These are phyloP conservation scores for Danionella dracula DNA, from an alignment of 2,797 vertebrate species.

Conservation along the genomic window DNA sequence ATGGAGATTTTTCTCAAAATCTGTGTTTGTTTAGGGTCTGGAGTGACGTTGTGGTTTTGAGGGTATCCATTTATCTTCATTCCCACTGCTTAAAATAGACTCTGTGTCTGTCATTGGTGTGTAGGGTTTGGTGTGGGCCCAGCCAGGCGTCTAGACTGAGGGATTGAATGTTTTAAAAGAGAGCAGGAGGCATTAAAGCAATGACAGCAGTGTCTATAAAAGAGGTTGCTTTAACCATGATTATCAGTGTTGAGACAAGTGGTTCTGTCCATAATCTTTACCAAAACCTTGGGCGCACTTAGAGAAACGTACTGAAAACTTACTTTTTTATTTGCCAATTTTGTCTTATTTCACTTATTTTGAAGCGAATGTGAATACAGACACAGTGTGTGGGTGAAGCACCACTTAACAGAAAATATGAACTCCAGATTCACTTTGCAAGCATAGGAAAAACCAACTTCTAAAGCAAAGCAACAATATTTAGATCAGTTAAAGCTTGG, in stretches of 20 bases:
- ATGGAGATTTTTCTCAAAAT: constrained; percentile 1
- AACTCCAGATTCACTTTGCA: no score
- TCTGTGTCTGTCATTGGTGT: constrained; percentile 12
- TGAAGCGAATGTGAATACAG: no score
- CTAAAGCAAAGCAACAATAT: no score
- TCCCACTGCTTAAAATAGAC: constrained; percentile 13
- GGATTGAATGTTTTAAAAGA: constrained; percentile 35
- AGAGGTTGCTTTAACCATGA: constrained; percentile 15
- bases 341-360: no score
- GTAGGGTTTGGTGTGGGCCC: constrained; percentile 31
- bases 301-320: background rate
- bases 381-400: no score
- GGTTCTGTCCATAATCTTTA: constrained; percentile 4
- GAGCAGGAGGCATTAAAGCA: constrained; percentile 26
- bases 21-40: constrained; percentile 3
- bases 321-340: no score
- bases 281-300: background rate
- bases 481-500: no score
- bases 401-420: no score
- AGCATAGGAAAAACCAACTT: no score
- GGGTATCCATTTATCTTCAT: constrained; percentile 29
- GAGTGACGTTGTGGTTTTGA: constrained; percentile 17
- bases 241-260: constrained; percentile 17
- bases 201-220: constrained; percentile 37
- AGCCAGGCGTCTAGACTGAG: constrained; percentile 39